These are phyloP conservation scores for Micropterix aruncella DNA, from an alignment of 2,888 invertebrate genomes.

Conservation along the genomic window DNA sequence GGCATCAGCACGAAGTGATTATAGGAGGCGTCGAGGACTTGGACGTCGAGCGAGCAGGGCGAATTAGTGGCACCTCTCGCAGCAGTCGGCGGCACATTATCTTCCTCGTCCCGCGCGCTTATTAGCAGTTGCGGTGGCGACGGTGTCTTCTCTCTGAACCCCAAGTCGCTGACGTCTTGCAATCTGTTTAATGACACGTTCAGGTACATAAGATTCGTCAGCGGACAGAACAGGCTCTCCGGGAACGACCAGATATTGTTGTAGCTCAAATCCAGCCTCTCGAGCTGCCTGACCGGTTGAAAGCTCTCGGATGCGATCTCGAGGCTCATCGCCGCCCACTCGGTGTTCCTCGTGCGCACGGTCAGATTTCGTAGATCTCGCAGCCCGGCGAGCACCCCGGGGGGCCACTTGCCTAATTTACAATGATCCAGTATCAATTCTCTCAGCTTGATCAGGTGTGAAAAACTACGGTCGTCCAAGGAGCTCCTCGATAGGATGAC, in stretches of 20 bases:
- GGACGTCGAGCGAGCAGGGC: conserved; percentile 66
- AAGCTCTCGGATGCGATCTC: conserved; percentile 72
- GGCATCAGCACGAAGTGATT: conserved; percentile 79
- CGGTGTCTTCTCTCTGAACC: conserved; percentile 56
- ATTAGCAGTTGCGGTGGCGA: conserved; percentile 49
- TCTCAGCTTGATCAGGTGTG: conserved; percentile 65
- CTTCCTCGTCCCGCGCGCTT: conserved; percentile 38
- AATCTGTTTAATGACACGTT: conserved; percentile 80
- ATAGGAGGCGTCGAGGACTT: conserved; percentile 68
- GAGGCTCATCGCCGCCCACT: conserved; percentile 73
- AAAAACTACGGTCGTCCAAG: conserved; percentile 61
- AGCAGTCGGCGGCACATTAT: conserved; percentile 25
- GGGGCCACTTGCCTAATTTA: conserved; percentile 72
- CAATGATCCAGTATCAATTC: conserved; percentile 75
- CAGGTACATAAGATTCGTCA: conserved; percentile 63
- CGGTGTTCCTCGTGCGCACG: conserved; percentile 69
- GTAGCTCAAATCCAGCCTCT: conserved; percentile 71
- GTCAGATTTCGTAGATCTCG: conserved; percentile 73
- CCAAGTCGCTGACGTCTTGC: conserved; percentile 77
- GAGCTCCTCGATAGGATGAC: conserved; percentile 69
- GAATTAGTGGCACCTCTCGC: conserved; percentile 25
- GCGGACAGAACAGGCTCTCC: conserved; percentile 69
- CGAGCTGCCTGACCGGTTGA: conserved; percentile 60
- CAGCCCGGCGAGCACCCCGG: conserved; percentile 65
- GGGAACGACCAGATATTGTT: conserved; percentile 87